Evolutionary conservation across 2,888 invertebrate genomes (phyloP).

Genomic region (Sympetrum striolatum): DNA sequence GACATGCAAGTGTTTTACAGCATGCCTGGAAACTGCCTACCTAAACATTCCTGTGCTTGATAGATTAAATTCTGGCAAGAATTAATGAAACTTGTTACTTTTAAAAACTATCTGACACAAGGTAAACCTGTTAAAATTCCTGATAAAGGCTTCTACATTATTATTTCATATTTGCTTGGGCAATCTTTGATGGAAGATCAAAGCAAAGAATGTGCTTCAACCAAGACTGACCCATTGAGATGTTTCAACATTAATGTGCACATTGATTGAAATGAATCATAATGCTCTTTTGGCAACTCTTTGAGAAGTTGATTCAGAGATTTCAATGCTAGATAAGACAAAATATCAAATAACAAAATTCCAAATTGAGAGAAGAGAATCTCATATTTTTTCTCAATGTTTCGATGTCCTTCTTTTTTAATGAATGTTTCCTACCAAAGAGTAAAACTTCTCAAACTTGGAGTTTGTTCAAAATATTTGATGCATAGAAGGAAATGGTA

Average conservation of each 20-base stretch:
- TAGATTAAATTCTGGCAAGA: too few species aligned
- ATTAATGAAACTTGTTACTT: too few species aligned
- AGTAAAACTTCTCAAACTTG: background rate
- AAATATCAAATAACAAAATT: background rate
- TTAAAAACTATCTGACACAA: too few species aligned
- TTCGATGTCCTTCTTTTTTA: background rate
- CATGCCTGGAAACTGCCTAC: too few species aligned
- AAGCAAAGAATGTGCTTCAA: background rate
- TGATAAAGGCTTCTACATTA: too few species aligned
- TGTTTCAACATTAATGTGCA: constrained; percentile 5
- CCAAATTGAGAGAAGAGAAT: background rate
- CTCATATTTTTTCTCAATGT: constrained; percentile 1
- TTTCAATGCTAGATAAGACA: background rate
- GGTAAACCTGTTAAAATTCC: too few species aligned
- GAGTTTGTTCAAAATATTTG: background rate
- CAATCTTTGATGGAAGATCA: too few species aligned
- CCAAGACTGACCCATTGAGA: constrained; percentile 17
- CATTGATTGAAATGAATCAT: background rate
- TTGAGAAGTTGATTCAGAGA: background rate
- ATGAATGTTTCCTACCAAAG: background rate
- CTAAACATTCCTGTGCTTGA: too few species aligned
- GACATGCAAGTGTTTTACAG: too few species aligned
- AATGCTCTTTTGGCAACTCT: background rate
- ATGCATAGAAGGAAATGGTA: background rate
- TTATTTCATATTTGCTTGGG: too few species aligned